Base-by-base conservation (phyloP, 2,797 vertebrate species). In the Sebastes reedi region DNA sequence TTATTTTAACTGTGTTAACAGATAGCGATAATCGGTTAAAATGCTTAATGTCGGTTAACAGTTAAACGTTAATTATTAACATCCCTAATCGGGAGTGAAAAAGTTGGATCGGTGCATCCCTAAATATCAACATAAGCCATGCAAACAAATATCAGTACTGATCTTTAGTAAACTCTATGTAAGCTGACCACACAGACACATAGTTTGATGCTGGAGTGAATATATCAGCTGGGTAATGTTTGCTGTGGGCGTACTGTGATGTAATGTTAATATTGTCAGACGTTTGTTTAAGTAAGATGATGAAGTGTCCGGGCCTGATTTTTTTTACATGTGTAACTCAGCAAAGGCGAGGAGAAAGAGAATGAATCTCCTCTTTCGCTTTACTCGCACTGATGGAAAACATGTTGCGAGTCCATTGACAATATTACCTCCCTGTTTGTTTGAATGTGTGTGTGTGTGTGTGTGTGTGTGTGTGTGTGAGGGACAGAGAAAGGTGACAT, bases 401-500 rank as follows among this genome's bases (percentile, higher is more conserved):
- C 66, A 16, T 36, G 46, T 24, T 67, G 61, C 12, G 60, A n/a
- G 66, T 55, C 60, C 61, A 67, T 27, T 72, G 32, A 72, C 24
- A 46, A 65, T n/a, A 69, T 8, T 3, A 8, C 22, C 13, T 64
- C 27, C 18, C 22, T 71, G 75, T 74, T 52, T 75, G 73, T 77
- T 50, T 80, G 12, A 64, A 80, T 34, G 56, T 59, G 78, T 39
- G 20, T 67, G 36, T 36, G 36, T 36, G 34, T 36, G 34, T 36
- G 34, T 36, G 34, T 36, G 36, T 13, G 34, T 13, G 36, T 39
- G 36, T 32, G 46, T 59, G 78, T 39, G 73, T 50, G 72, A 78
- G 67, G 56, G 72, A 77, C 55, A 81, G 30, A 69, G 78, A 62
- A 73, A 82, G 66, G 85, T 86, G 83, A 87, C 82, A 87, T 89